Evolutionary conservation across 2,888 invertebrate species (phyloP), one percentile per base, ranked within the genome.

Genomic region (Brachyptera risi): DNA sequence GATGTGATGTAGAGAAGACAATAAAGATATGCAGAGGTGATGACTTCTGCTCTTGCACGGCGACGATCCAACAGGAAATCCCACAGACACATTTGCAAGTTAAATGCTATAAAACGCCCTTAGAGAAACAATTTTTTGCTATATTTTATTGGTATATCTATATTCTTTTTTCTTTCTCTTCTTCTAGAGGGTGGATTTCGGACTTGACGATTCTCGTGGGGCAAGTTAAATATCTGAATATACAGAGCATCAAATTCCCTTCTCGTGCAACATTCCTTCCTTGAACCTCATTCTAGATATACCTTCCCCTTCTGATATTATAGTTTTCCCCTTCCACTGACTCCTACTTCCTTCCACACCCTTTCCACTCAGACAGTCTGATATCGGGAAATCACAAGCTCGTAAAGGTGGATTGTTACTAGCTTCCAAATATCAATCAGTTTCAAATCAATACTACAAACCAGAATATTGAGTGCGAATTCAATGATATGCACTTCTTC

Each of bases 51-150:
- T 15, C 58, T 31, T 35, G n/a, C 42, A 38, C 40, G 56, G 19
- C 35, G 26, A 51, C 21, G 26, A 35, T 50, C 26, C 15, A 31
- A 31, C 35, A 57, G 57, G 56, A 61, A 61, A 61, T 51, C 61
- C 61, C 50, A 61, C 58, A 49, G 58, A 57, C 57, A 75, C 74
- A 76, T 76, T 76, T 76, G 76, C 76, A 76, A 76, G 76, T 76
- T 75, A 76, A 76, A 76, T 76, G 76, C 71, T 72, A 75, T 75
- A 75, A 76, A 74, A 70, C 71, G 68, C 69, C 68, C 64, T 67
- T 62, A 59, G 70, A 73, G 72, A 73, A 74, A 75, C 58, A 73
- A 74, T 75, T 75, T 73, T 74, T 74, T 73, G 72, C 74, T 73
- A 73, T 72, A 71, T 70, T 71, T 73, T 72, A 54, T 54, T 54